Conservation (phyloP, 1,140 invertebrate genomes). For the Phthorimaea operculella region DNA sequence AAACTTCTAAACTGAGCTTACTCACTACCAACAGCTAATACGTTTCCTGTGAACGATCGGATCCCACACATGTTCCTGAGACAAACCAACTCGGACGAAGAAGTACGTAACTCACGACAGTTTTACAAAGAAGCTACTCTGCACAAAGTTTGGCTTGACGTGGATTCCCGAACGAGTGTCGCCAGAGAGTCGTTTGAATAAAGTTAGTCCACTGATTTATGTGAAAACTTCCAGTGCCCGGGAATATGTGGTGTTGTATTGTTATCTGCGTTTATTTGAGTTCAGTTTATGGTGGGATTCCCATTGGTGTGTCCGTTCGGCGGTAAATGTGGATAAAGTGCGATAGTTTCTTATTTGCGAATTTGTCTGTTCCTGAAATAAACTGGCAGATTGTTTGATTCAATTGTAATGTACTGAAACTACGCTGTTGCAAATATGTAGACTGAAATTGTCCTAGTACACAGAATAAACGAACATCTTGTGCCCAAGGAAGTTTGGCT, state of each 20-base stretch:
- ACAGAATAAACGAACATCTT: too few relatives aligned
- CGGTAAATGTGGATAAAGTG: constrained; percentile 21
- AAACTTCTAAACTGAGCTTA: too few relatives aligned
- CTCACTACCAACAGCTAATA: too few relatives aligned
- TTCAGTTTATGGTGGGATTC: constrained; percentile 25
- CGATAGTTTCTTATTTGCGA: constrained; percentile 8
- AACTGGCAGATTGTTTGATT: too few relatives aligned
- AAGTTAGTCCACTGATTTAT: constrained; percentile 61
- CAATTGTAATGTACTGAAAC: too few relatives aligned
- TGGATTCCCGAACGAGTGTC: constrained; percentile 54
- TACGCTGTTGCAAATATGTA: too few relatives aligned
- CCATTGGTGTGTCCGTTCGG: constrained; percentile 15
- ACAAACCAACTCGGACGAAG: constrained; percentile 21
- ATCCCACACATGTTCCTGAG: constrained; percentile 26
- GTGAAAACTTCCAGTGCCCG: constrained; percentile 46
- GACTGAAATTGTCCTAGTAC: too few relatives aligned
- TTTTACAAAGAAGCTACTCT: constrained; percentile 41
- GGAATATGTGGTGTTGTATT: constrained; percentile 39
- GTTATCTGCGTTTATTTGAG: constrained; percentile 34
- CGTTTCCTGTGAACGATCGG: constrained; percentile 8
- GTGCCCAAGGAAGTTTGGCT: too few relatives aligned
- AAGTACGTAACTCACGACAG: constrained; percentile 27
- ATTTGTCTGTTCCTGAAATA: too few relatives aligned
- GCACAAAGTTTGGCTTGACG: constrained; percentile 50
- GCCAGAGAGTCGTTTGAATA: constrained; percentile 63